A percentile compares a stretch with the other conserved stretches of the same genome.
phyloP scores from a whole-genome alignment of 2,113 vertebrate species.

The Nesoenas mayeri region DNA sequence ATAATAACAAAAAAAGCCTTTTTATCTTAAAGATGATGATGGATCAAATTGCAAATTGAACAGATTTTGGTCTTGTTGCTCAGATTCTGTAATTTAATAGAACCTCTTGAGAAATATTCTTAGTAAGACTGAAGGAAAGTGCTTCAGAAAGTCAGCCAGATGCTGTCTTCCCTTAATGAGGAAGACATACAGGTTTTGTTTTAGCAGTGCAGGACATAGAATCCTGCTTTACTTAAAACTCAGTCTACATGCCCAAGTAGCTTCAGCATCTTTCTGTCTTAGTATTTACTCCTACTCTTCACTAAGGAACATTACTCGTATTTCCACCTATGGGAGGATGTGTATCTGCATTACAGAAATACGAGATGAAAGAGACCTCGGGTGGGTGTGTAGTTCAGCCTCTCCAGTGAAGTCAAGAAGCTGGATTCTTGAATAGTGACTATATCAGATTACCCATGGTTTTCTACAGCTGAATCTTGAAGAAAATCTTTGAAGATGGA shows the following conservation, averaged over 20 bases:
- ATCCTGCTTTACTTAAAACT: not conserved
- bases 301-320: accelerated
- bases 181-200: not conserved
- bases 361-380: not conserved
- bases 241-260: not conserved
- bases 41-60: not conserved
- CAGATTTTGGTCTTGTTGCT: not conserved
- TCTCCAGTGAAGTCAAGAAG: not conserved
- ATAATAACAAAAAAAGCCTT: not conserved
- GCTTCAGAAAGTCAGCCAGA: not conserved
- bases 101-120: not conserved
- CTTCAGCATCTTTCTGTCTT: not conserved
- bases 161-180: not conserved
- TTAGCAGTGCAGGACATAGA: not conserved
- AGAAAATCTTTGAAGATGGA: not conserved
- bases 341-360: not conserved
- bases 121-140: not conserved
- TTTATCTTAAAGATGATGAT: not conserved
- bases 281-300: not conserved
- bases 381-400: not conserved
- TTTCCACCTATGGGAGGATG: not conserved
- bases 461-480: not conserved
- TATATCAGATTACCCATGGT: not conserved
- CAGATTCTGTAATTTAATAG: not conserved
- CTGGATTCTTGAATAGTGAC: not conserved